Evolutionary conservation across 1,140 invertebrate genomes (phyloP).

Genomic region (Episyrphus balteatus): DNA sequence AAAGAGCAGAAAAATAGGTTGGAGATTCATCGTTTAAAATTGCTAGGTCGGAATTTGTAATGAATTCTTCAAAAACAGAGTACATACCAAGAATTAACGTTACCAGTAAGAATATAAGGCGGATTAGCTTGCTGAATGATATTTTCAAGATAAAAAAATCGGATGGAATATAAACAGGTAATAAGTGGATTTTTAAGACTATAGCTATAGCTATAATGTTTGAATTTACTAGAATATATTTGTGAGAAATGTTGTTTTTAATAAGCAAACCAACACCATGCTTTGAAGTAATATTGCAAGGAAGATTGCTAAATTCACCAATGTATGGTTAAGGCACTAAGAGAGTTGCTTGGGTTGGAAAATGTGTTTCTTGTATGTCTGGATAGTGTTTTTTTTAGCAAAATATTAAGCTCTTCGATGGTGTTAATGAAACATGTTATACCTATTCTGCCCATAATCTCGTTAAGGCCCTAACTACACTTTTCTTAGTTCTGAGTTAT

Average conservation of each 20-base stretch:
- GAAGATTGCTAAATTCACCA: not conserved
- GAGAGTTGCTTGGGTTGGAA: not conserved
- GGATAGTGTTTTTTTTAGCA: conserved; percentile 2
- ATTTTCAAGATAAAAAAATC: not conserved
- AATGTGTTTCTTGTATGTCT: conserved; percentile 4
- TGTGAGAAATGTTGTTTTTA: not conserved
- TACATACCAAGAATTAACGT: not conserved
- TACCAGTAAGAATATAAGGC: not conserved
- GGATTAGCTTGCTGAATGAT: not conserved
- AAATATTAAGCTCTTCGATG: not conserved
- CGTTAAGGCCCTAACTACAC: too few species aligned
- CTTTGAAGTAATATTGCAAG: not conserved
- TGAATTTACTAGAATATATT: not conserved
- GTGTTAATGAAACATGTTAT: conserved; percentile 3
- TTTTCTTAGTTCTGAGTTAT: too few species aligned
- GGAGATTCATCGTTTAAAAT: not conserved
- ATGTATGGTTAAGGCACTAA: not conserved
- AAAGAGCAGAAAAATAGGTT: not conserved
- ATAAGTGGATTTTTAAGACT: not conserved
- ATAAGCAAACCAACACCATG: conserved; percentile 2
- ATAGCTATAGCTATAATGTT: not conserved
- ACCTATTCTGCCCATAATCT: too few species aligned
- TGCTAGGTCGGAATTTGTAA: not conserved
- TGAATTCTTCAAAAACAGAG: not conserved
- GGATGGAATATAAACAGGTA: not conserved